Conservation (phyloP, 2,888 invertebrate species). For the Tanypteryx hageni region DNA sequence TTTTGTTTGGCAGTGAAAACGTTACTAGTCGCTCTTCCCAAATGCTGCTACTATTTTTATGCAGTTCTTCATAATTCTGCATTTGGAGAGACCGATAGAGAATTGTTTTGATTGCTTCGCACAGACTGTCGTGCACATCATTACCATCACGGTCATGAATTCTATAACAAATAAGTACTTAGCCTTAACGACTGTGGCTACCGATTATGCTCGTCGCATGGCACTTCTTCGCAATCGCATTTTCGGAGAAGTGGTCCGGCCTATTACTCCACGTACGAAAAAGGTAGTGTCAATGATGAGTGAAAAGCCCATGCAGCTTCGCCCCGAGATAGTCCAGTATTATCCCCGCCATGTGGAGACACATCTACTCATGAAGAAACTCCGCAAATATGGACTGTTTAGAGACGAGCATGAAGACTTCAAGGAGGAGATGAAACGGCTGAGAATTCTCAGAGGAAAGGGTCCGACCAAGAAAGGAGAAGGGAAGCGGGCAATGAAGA, state of each 20-base stretch:
- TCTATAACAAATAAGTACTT: conserved; percentile 76
- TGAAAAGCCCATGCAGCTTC: conserved; percentile 84
- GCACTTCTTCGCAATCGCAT: conserved; percentile 90
- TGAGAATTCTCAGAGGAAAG: conserved; percentile 88
- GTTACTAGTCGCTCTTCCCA: too few relatives aligned
- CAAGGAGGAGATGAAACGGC: conserved; percentile 89
- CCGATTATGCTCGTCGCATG: conserved; percentile 91
- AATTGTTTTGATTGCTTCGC: too few relatives aligned
- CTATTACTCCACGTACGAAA: conserved; percentile 76
- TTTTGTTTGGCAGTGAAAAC: too few relatives aligned
- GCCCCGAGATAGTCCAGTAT: conserved; percentile 86
- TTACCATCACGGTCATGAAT: neutral
- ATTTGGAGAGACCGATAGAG: too few relatives aligned
- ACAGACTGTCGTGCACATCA: too few relatives aligned
- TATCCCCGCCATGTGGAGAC: conserved; percentile 92
- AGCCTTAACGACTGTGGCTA: conserved; percentile 82
- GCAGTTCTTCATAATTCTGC: too few relatives aligned
- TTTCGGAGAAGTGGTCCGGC: conserved; percentile 90
- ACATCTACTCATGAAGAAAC: conserved; percentile 82
- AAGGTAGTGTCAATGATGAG: conserved; percentile 85
- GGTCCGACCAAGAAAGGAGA: conserved; percentile 76
- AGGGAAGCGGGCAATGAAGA: conserved; percentile 70
- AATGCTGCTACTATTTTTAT: too few relatives aligned
- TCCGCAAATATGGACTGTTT: conserved; percentile 87
- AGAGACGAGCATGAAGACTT: conserved; percentile 92